Percentiles rank a stretch among this genome's conserved stretches.
Evolutionary conservation across 2,888 invertebrate genomes (phyloP).

Genomic region (Halictus ligatus): DNA sequence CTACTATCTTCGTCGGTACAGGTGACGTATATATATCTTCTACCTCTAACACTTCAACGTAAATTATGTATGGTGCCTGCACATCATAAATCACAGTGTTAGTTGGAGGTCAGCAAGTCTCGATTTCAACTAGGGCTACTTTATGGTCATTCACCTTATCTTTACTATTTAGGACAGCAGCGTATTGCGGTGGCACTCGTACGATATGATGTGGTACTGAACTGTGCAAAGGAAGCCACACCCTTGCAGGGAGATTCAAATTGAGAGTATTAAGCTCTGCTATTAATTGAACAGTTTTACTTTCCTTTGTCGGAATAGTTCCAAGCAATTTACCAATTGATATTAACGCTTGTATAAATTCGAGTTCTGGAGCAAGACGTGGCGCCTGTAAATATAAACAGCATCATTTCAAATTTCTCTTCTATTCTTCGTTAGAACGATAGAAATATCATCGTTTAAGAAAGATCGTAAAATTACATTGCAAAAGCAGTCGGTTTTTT

Average conservation of each 20-base stretch:
- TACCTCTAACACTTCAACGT: conserved; percentile 97
- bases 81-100: conserved; percentile 37
- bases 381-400: conserved; percentile 87
- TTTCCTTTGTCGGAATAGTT: conserved; percentile 93
- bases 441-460: not conserved
- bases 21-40: conserved; percentile 93
- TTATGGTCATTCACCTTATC: conserved; percentile 89
- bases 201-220: conserved; percentile 95
- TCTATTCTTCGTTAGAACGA: not conserved
- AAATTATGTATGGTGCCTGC: conserved; percentile 98
- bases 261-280: conserved; percentile 97
- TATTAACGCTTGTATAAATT: conserved; percentile 95
- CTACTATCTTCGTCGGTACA: conserved; percentile 95
- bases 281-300: conserved; percentile 95
- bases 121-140: not conserved
- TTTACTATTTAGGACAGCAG: conserved; percentile 99
- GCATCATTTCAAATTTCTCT: conserved; percentile 1
- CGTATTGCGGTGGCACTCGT: conserved; percentile 98
- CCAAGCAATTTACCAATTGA: conserved; percentile 93
- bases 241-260: conserved; percentile 98
- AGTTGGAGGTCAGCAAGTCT: not conserved
- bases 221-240: conserved; percentile 98
- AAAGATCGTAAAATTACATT: conserved; percentile 85
- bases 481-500: conserved; percentile 91
- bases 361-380: conserved; percentile 92